Base-by-base conservation (phyloP, 2,797 vertebrate species). In the Pampus argenteus region DNA sequence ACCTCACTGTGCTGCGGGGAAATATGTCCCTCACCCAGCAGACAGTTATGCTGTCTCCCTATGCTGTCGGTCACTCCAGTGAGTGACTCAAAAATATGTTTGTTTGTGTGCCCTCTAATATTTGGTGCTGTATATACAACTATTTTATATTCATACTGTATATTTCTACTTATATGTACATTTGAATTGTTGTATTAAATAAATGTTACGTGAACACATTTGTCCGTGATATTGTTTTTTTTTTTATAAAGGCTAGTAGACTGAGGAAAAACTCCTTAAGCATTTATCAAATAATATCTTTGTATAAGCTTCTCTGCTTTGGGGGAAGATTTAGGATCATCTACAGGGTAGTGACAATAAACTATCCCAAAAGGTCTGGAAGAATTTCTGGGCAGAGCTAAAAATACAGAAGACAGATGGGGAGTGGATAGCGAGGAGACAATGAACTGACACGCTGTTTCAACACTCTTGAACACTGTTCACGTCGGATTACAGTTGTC, bases 131-230 rank as follows among this genome's bases (percentile, higher is more conserved):
- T 94, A 93, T 78, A 92, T 92, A 92, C 31, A 64, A 88, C 49
- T 67, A 82, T 91, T 91, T 91, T 91, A 86, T 89, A 90, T 90
- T 91, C 89, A 57, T 89, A 90, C 78, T 87, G 80, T 91, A 81
- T 93, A 92, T 94, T 94, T 95, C 83, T 93, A 94, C 87, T 78
- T 63, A 70, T 68, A 71, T 91, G 81, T 85, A 66, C 18, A 86
- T 89, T 92, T 86, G 71, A 85, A 84, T 78, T 77, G 73, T 88
- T 88, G 82, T 81, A 90, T 78, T 81, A 82, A 93, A 93, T 86
- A 85, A 85, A 91, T 88, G 77, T 85, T 48, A 75, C n/a, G 47
- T 83, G 50, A 83, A 70, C 5, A 66, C 18, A 0, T 57, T 58
- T 20, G 25, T 70, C 23, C 77, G 20, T 74, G 34, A 54, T 52